A percentile compares a stretch with the other conserved stretches of the same genome.
Evolutionary conservation across 2,888 invertebrate species (phyloP).

Genomic region (Gymnosoma rotundatum): DNA sequence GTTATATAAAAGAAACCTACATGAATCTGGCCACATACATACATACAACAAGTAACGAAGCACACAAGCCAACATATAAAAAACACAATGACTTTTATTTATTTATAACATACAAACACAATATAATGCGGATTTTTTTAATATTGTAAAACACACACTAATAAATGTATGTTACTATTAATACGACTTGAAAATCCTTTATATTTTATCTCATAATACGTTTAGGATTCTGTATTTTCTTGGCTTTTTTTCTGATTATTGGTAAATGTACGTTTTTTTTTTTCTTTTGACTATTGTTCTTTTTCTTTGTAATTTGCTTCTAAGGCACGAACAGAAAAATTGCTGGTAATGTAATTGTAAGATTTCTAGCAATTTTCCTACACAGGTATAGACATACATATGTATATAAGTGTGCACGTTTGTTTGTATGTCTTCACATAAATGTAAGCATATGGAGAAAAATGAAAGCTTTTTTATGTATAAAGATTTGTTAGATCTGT

Average conservation of each 20-base stretch:
- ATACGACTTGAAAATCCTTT: conserved; percentile 58
- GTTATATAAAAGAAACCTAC: neutral
- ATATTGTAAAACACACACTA: neutral
- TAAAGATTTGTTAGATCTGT: conserved; percentile 5
- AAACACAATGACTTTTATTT: conserved; percentile 35
- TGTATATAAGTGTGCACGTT: no score
- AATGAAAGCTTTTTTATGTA: neutral
- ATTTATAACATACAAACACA: conserved; percentile 1
- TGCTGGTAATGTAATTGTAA: neutral
- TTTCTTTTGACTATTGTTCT: neutral
- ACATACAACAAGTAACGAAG: conserved; percentile 70
- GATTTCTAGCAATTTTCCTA: no score
- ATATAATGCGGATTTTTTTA: conserved; percentile 26
- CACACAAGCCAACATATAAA: conserved; percentile 60
- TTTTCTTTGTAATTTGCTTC: neutral
- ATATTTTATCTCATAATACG: conserved; percentile 56
- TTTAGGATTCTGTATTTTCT: conserved; percentile 39
- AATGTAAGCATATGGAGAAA: neutral
- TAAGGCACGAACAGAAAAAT: neutral
- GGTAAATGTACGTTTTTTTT: neutral
- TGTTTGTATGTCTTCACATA: neutral
- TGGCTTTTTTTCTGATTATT: conserved; percentile 24
- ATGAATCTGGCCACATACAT: conserved; percentile 53
- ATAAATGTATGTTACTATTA: conserved; percentile 18
- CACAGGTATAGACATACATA: no score